Evolutionary conservation across 2,113 vertebrate species (phyloP), one percentile per base, ranked within the genome.

Genomic region (Brachypodius melanocephalos): DNA sequence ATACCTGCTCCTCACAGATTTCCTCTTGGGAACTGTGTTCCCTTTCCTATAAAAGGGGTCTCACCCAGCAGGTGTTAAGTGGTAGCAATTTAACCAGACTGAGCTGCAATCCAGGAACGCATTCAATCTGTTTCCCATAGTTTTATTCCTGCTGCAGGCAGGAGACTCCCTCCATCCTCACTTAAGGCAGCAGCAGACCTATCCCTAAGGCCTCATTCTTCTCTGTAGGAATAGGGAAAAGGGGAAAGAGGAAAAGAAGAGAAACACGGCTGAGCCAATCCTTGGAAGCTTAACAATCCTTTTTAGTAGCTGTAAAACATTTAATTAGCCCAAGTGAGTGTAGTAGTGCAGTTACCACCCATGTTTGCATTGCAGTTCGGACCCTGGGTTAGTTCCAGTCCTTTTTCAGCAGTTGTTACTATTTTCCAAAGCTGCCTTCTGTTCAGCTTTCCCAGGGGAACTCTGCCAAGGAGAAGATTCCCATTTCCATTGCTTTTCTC

Each of bases 361-460:
- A 2, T 94, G 62, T 69, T 87, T 92, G 71, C 57, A 51, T 55
- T 88, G 79, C 45, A 69, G 51, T 73, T 86, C 17, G 51, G 93
- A 77, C 63, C 55, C 89, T 95, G 91, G 82, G 88, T 90, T 90
- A 91, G 82, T 96, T 96, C 93, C 91, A 97, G 95, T 95, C 89
- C 90, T 94, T 89, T 88, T 77, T 63, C 89, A 90, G 81, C 89
- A 96, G 89, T 91, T 96, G 91, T 94, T 96, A 94, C 89, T 96
- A 80, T 94, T 96, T 94, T 96, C 93, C 87, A 93, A 85, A 88
- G 85, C 91, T 94, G 91, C 95, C 91, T 95, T 96, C 91, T 96
- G 95, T 86, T 95, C 94, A 96, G 85, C 78, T 89, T 96, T 96
- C 91, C 85, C 78, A 91, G 78, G 57, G 89, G 82, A 94, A 29